Conservation (phyloP, 2,113 vertebrate species). For the Andinoacara biseriatus region DNA sequence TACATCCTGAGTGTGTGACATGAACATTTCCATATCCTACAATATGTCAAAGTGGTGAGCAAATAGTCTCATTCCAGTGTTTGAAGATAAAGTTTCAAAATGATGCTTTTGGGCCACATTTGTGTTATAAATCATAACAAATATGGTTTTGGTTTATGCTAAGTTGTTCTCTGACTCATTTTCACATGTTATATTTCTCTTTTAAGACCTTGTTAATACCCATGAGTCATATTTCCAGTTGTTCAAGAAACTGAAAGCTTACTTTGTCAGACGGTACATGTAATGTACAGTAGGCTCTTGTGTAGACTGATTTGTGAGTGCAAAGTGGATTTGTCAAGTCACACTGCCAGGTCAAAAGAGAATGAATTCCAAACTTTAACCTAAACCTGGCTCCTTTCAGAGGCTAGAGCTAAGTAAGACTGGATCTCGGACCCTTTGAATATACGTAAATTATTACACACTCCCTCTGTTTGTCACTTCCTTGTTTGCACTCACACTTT, state of each 20-base stretch:
- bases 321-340: neutral
- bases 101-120: conserved; percentile 27
- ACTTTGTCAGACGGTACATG: conserved; percentile 37
- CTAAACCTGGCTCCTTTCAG: neutral
- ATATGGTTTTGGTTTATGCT: conserved; percentile 24
- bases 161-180: conserved; percentile 34
- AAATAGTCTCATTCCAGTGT: neutral
- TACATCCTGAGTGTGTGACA: neutral
- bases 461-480: neutral
- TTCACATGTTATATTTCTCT: conserved; percentile 45
- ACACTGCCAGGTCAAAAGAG: neutral
- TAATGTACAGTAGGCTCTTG: conserved; percentile 21
- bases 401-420: neutral
- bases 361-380: neutral
- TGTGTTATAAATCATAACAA: conserved; percentile 32
- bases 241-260: conserved; percentile 36
- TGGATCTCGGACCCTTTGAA: neutral
- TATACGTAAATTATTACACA: neutral
- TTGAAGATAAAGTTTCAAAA: neutral
- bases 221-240: conserved; percentile 54
- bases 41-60: neutral
- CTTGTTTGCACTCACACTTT: conserved; percentile 6
- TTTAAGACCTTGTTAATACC: conserved; percentile 45
- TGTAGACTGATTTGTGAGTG: conserved; percentile 33
- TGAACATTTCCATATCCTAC: neutral